Evolutionary conservation across 2,113 vertebrate species (phyloP).

Genomic region (Cromileptes altivelis): DNA sequence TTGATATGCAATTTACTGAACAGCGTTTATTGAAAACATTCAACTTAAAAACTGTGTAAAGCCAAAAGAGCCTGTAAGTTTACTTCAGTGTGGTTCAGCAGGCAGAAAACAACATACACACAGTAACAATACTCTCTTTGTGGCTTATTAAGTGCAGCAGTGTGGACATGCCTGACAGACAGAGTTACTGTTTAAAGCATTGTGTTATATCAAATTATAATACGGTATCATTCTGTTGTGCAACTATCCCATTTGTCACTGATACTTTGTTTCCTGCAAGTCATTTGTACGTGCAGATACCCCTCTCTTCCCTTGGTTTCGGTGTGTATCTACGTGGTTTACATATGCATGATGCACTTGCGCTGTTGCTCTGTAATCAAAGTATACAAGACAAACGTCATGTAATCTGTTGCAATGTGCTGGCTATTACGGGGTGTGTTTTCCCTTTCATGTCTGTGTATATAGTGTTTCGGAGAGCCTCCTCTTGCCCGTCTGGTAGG

Average conservation of each 20-base stretch:
- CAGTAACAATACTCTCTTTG: constrained; percentile 44
- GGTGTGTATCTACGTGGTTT: constrained; percentile 51
- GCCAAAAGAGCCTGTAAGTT: constrained; percentile 5
- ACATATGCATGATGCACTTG: constrained; percentile 45
- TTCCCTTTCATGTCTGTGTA: constrained; percentile 66
- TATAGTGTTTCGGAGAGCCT: constrained; percentile 55
- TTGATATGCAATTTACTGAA: too few species aligned
- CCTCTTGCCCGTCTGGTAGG: constrained; percentile 39
- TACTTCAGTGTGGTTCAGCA: constrained; percentile 3
- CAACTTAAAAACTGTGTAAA: neutral
- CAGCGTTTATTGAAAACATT: neutral
- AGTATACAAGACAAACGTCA: constrained; percentile 45
- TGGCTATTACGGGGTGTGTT: constrained; percentile 39
- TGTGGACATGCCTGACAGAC: constrained; percentile 17
- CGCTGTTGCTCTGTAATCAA: constrained; percentile 65
- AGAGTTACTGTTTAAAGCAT: constrained; percentile 5
- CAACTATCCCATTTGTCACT: constrained; percentile 28
- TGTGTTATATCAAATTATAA: constrained; percentile 32
- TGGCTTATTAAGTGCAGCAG: constrained; percentile 28
- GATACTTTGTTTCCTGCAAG: constrained; percentile 37
- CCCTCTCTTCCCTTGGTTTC: constrained; percentile 37
- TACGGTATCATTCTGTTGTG: constrained; percentile 23
- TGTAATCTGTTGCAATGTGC: constrained; percentile 61
- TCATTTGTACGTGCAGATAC: constrained; percentile 12
- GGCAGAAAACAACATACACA: constrained; percentile 25